These are phyloP conservation scores for Albula goreensis DNA, from an alignment of 2,113 vertebrate genomes.

Conservation along the genomic window DNA sequence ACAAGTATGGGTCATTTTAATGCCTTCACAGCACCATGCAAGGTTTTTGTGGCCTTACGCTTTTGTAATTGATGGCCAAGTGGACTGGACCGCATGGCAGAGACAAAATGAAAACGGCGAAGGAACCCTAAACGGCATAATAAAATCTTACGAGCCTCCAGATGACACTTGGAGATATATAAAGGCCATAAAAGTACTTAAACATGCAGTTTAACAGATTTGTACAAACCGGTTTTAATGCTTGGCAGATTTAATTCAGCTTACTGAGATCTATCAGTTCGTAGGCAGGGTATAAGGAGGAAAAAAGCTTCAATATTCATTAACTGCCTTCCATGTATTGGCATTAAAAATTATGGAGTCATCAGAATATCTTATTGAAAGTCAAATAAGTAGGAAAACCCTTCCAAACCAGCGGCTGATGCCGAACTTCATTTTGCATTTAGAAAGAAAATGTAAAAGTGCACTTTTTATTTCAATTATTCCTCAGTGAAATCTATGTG, in stretches of 20 bases:
- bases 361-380: slow-evolving; percentile 32
- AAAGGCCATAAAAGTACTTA: slow-evolving; percentile 41
- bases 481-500: background rate
- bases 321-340: slow-evolving; percentile 18
- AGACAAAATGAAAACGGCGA: slow-evolving; percentile 35
- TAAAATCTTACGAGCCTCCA: slow-evolving; percentile 46
- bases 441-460: slow-evolving; percentile 7
- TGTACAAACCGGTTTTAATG: slow-evolving; percentile 37
- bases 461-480: slow-evolving; percentile 12
- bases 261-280: slow-evolving; percentile 30
- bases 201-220: slow-evolving; percentile 39
- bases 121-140: slow-evolving; percentile 10
- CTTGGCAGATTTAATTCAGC: slow-evolving; percentile 36
- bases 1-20: background rate
- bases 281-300: background rate
- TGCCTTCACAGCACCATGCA: slow-evolving; percentile 5
- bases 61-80: slow-evolving; percentile 46
- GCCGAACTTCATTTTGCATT: slow-evolving; percentile 10
- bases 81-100: slow-evolving; percentile 38
- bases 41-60: background rate
- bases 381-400: slow-evolving; percentile 25
- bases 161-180: slow-evolving; percentile 35
- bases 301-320: background rate
- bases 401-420: background rate
- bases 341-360: slow-evolving; percentile 32